Conservation (phyloP, 2,113 vertebrate genomes). For the Alouatta palliata region DNA sequence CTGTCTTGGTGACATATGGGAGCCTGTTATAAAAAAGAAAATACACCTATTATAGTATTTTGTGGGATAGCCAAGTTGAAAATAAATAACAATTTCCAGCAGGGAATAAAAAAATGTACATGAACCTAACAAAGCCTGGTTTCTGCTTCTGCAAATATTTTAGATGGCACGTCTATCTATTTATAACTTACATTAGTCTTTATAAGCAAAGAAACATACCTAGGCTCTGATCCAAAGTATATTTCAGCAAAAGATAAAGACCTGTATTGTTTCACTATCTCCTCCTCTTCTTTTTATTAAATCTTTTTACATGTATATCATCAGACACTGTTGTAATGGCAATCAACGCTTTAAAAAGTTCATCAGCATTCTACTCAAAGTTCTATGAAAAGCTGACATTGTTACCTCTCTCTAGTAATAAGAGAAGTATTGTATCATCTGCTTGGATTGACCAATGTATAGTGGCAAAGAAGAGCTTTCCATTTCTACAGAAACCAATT, state of each 20-base stretch:
- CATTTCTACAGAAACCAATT: not conserved
- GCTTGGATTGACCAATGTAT: not conserved
- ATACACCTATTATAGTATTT: not conserved
- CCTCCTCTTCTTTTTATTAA: not conserved
- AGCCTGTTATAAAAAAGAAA: not conserved
- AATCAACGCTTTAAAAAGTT: not conserved
- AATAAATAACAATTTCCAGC: not conserved
- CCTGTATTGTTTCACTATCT: not conserved
- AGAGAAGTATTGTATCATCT: not conserved
- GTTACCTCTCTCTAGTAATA: not conserved
- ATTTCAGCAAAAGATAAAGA: not conserved
- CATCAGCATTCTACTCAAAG: not conserved
- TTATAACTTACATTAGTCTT: not conserved
- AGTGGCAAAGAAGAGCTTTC: not conserved
- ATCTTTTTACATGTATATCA: not conserved
- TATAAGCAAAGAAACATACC: not conserved
- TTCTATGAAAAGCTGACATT: not conserved
- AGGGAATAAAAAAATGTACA: not conserved
- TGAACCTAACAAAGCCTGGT: not conserved
- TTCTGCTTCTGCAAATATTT: not conserved
- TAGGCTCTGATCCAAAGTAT: not conserved
- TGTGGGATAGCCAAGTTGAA: conserved; percentile 43
- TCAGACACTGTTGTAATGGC: not conserved
- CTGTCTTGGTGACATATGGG: not conserved
- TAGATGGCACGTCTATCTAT: not conserved